Evolutionary conservation across 1,140 invertebrate genomes (phyloP).

Genomic region (Monomorium pharaonis): DNA sequence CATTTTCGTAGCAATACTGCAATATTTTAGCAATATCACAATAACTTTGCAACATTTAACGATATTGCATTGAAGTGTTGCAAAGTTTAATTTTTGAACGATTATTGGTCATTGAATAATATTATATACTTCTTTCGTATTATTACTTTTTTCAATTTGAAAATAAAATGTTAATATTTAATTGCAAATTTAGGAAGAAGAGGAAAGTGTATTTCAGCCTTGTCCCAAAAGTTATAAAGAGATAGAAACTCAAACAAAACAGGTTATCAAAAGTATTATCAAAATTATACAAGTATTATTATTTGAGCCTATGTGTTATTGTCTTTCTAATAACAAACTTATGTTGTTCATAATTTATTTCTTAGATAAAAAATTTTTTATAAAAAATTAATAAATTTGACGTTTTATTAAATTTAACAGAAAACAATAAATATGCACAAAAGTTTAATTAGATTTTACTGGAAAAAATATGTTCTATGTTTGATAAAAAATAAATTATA

Average conservation of each 20-base stretch:
- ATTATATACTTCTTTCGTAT: neutral
- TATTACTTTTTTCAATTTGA: neutral
- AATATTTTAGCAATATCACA: no score
- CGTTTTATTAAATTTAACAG: no score
- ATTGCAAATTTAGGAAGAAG: slow-evolving; percentile 69
- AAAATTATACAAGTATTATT: slow-evolving; percentile 38
- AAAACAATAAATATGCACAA: no score
- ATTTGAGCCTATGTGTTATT: slow-evolving; percentile 30
- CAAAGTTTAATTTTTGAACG: no score
- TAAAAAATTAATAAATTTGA: no score
- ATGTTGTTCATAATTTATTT: neutral
- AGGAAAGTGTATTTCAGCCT: slow-evolving; percentile 83
- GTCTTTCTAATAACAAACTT: neutral
- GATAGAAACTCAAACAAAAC: slow-evolving; percentile 82
- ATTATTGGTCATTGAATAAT: neutral
- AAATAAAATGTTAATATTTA: slow-evolving; percentile 2
- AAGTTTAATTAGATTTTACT: no score
- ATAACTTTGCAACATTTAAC: no score
- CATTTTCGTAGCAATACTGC: no score
- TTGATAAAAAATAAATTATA: no score
- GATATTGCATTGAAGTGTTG: no score
- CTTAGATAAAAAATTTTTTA: no score
- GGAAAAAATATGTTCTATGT: no score
- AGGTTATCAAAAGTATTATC: slow-evolving; percentile 85
- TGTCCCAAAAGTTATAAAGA: slow-evolving; percentile 85